These are phyloP conservation scores for Enhydra lutris DNA, from an alignment of 2,113 vertebrate genomes.

Conservation along the genomic window DNA sequence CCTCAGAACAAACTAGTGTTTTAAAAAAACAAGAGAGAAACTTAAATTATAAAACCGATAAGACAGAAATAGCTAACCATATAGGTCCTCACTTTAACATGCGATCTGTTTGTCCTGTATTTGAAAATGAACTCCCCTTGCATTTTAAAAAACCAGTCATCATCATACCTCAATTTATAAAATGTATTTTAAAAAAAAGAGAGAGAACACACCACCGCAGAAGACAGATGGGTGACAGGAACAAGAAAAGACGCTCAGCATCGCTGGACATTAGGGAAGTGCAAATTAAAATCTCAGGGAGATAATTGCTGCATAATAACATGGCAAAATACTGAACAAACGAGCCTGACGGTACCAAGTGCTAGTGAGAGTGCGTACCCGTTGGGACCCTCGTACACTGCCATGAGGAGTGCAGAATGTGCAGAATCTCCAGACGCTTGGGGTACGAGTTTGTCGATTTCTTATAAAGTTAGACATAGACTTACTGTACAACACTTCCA, in stretches of 20 bases:
- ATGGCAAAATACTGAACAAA: neutral
- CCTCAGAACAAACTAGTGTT: neutral
- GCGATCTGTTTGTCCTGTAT: neutral
- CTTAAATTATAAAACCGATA: neutral
- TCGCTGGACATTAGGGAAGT: neutral
- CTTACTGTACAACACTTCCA: neutral
- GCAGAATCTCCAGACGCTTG: no score
- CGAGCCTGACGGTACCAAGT: neutral
- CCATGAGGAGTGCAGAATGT: fast-evolving
- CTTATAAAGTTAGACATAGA: neutral
- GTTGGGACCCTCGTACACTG: fast-evolving
- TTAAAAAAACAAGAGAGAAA: neutral
- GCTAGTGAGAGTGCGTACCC: no score
- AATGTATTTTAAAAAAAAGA: neutral
- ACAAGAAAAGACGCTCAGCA: neutral
- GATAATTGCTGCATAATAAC: neutral
- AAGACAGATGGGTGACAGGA: neutral
- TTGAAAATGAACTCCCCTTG: neutral
- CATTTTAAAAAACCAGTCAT: neutral
- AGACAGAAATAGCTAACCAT: neutral
- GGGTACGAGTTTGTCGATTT: neutral
- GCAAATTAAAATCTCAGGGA: neutral
- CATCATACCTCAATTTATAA: neutral
- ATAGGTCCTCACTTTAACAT: neutral
- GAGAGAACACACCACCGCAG: neutral